Evolutionary conservation across 2,888 invertebrate genomes (phyloP), one percentile per base, ranked within the genome.

Genomic region (Resseliella maxima): DNA sequence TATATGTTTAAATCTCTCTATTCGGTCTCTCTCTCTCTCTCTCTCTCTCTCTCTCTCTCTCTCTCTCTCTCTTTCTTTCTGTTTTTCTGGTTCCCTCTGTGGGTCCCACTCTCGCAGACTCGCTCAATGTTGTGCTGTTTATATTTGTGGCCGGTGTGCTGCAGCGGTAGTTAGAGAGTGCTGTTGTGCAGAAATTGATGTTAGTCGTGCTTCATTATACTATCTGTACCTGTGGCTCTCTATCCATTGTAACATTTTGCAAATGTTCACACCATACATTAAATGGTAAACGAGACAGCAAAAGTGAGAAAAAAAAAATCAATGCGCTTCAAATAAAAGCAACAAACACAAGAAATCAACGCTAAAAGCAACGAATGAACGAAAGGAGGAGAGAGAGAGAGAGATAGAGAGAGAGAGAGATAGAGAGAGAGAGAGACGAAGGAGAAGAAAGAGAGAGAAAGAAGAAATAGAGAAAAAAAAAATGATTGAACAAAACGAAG

Each of bases 181-280:
- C 59, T 59, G 59, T 15, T 50, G 41, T 50, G 50, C 59, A 24
- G 59, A n/a, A 59, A 72, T 72, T 72, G 72, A 72, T 72, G 72
- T 72, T 72, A 72, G 72, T 72, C 72, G 72, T 72, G 72, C 72
- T 72, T 72, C 72, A 35, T 72, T 59, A 59, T 59, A n/a, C n/a
- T n/a, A 24, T n/a, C 24, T 72, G 31, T 72, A 72, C 72, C 72
- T 72, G 72, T 72, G 15, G 72, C 15, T 72, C 35, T 50, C 6
- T 27, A 72, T 72, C 31, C 72, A 72, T 0, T 72, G 72, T 72
- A 72, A 72, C 31, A 72, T 72, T 72, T 72, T 35, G 72, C 35
- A 72, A 72, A 72, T 72, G 72, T 72, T 72, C 31, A 59, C 59
- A 59, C 59, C 59, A 59, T 31, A 31, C 72, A 35, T 35, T 35